A percentile compares a stretch with the other conserved stretches of the same genome.
Evolutionary conservation across 2,888 invertebrate species (phyloP).

Genomic region (Agrochola lota): DNA sequence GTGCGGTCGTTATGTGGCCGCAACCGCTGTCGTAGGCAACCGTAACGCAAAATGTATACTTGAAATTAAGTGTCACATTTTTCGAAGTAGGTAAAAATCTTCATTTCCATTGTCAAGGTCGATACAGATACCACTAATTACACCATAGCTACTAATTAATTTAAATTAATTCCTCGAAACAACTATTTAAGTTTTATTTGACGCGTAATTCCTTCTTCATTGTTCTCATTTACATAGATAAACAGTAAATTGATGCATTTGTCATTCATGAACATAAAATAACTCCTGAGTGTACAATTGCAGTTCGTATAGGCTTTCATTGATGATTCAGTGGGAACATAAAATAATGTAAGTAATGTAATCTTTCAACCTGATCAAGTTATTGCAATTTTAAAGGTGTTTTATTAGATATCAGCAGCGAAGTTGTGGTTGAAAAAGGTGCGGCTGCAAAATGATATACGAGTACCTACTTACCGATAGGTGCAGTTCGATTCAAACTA

Average conservation of each 20-base stretch:
- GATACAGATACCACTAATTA: constrained; percentile 19
- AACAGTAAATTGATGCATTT: constrained; percentile 20
- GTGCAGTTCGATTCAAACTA: too few relatives aligned
- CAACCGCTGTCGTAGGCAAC: too few relatives aligned
- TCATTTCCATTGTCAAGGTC: constrained; percentile 34
- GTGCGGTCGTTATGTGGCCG: too few relatives aligned
- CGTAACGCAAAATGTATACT: too few relatives aligned
- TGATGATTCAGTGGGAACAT: constrained; percentile 45
- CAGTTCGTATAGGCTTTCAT: constrained; percentile 13
- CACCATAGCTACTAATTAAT: constrained; percentile 44
- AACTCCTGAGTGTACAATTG: constrained; percentile 27
- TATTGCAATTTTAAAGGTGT: neutral
- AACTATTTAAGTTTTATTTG: neutral
- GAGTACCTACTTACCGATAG: too few relatives aligned
- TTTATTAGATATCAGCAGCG: too few relatives aligned
- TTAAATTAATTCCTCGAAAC: constrained; percentile 45
- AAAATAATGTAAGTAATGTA: constrained; percentile 19
- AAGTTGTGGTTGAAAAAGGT: too few relatives aligned
- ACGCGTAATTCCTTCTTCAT: constrained; percentile 14
- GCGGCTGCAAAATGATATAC: too few relatives aligned
- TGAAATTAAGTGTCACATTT: neutral
- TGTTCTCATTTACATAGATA: constrained; percentile 30
- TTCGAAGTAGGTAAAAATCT: neutral
- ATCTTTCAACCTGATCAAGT: neutral
- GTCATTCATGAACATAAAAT: constrained; percentile 47